Percentiles rank a stretch among this genome's conserved stretches.
phyloP scores from a whole-genome alignment of 2,113 vertebrate genomes.

The Gila orcuttii region DNA sequence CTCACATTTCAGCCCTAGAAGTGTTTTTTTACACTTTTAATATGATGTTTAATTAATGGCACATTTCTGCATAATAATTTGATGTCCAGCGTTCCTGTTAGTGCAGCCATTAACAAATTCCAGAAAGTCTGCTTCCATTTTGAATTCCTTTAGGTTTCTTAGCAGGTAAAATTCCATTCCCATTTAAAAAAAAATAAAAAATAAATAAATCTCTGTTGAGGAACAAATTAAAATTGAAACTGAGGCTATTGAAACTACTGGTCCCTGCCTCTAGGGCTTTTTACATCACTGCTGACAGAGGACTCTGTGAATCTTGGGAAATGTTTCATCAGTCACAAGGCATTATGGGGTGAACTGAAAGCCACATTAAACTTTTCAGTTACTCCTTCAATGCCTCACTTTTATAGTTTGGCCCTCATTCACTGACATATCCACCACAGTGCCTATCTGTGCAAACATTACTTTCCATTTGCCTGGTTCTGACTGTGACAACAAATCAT shows the following conservation, averaged over 20 bases:
- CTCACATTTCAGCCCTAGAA: background rate
- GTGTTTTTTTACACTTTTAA: background rate
- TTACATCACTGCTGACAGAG: conserved; percentile 76
- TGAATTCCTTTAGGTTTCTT: background rate
- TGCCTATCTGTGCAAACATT: conserved; percentile 66
- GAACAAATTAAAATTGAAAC: conserved; percentile 71
- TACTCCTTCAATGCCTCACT: conserved; percentile 73
- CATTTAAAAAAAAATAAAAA: background rate
- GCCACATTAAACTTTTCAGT: conserved; percentile 78
- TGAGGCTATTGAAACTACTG: conserved; percentile 67
- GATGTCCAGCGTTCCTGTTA: background rate
- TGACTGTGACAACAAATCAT: conserved; percentile 8
- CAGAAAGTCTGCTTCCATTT: background rate
- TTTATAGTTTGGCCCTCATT: conserved; percentile 69
- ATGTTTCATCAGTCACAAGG: conserved; percentile 78
- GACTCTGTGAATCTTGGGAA: conserved; percentile 75
- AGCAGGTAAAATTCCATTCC: background rate
- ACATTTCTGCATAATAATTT: background rate
- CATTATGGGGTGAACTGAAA: conserved; percentile 74
- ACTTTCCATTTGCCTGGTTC: background rate
- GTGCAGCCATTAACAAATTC: background rate
- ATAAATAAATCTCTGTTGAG: conserved; percentile 44
- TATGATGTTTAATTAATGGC: background rate
- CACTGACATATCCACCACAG: conserved; percentile 67
- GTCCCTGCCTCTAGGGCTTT: conserved; percentile 74